Conservation (phyloP, 2,888 invertebrate species). For the Drosophila tripunctata region DNA sequence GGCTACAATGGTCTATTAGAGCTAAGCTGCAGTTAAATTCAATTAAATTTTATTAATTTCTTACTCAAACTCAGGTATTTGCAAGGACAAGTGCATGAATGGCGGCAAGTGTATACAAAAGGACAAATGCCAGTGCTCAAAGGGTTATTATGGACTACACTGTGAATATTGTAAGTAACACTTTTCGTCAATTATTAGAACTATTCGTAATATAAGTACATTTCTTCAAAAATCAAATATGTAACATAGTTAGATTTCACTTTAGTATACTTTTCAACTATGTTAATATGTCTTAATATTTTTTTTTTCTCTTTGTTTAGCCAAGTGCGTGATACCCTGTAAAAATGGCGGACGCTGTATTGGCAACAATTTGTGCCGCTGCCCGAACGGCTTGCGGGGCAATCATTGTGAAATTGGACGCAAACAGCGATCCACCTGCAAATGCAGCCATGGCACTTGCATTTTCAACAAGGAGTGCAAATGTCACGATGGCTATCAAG, state of each 20-base stretch:
- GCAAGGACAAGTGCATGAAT: slow-evolving; percentile 95
- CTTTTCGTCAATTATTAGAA: too few relatives aligned
- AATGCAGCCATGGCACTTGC: slow-evolving; percentile 92
- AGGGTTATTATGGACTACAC: slow-evolving; percentile 94
- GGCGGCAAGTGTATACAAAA: slow-evolving; percentile 98
- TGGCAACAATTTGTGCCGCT: slow-evolving; percentile 95
- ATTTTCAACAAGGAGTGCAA: slow-evolving; percentile 88
- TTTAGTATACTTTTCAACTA: too few relatives aligned
- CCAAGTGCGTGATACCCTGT: slow-evolving; percentile 95
- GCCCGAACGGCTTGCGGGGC: slow-evolving; percentile 92
- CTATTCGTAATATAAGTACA: too few relatives aligned
- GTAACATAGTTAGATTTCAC: too few relatives aligned
- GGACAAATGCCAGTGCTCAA: slow-evolving; percentile 95
- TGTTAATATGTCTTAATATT: too few relatives aligned
- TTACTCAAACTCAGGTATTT: slow-evolving; percentile 95
- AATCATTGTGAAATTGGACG: slow-evolving; percentile 96
- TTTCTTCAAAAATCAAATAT: too few relatives aligned
- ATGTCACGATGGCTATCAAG: slow-evolving; percentile 93
- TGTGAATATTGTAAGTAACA: slow-evolving; percentile 94
- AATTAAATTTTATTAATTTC: neutral
- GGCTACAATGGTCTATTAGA: too few relatives aligned
- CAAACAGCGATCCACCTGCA: slow-evolving; percentile 89
- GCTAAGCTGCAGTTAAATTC: too few relatives aligned
- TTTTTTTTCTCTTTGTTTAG: slow-evolving; percentile 83
- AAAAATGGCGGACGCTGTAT: slow-evolving; percentile 94